Conservation (phyloP, 1,140 invertebrate genomes). For the Cheumatopsyche charites region DNA sequence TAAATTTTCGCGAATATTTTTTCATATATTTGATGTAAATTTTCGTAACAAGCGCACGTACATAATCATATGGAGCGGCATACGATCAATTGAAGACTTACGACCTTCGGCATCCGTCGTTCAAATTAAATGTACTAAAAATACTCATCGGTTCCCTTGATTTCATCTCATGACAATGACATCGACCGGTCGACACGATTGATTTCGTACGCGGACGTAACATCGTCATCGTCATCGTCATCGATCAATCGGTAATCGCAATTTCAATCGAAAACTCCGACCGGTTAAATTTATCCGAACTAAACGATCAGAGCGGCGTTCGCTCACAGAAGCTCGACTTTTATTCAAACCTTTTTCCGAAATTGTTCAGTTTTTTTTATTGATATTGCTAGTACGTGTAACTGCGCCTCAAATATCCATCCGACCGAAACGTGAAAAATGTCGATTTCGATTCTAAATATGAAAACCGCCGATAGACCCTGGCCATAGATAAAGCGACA, state of each 20-base stretch:
- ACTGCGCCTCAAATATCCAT: not conserved
- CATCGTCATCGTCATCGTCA: no score
- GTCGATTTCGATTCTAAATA: no score
- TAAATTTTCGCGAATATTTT: not conserved
- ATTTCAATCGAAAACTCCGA: no score
- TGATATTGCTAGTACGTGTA: slow-evolving; percentile 6
- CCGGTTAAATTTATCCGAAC: no score
- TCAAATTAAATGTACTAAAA: not conserved
- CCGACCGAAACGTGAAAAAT: no score
- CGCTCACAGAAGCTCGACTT: no score
- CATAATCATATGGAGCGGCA: not conserved
- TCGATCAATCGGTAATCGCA: no score
- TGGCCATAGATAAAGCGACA: no score
- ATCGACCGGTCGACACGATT: not conserved
- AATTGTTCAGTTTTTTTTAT: slow-evolving; percentile 4
- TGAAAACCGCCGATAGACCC: no score
- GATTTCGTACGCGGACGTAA: no score
- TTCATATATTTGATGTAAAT: not conserved
- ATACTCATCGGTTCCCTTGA: slow-evolving; percentile 15
- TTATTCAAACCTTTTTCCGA: slow-evolving; percentile 3
- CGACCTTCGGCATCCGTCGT: slow-evolving; percentile 7
- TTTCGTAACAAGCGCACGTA: not conserved
- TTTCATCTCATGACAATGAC: slow-evolving; percentile 18
- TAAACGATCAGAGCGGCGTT: no score
- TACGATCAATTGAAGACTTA: not conserved